These are phyloP conservation scores for Lucilia sericata DNA, from an alignment of 1,140 invertebrate genomes.

Conservation along the genomic window DNA sequence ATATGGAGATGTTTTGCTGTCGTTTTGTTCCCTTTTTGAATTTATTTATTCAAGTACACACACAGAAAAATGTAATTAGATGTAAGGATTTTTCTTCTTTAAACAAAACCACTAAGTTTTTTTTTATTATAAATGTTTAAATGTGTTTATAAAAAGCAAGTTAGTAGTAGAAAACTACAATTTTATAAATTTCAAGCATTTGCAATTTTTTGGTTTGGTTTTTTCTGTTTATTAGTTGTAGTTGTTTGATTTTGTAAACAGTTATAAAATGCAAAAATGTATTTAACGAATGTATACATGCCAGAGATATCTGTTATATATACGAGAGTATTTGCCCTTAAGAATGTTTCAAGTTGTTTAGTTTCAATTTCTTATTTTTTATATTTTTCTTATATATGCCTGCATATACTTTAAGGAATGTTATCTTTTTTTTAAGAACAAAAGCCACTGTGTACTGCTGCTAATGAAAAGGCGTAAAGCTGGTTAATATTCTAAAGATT, in stretches of 20 bases:
- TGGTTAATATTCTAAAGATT: no score
- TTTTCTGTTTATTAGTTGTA: neutral
- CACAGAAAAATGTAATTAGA: neutral
- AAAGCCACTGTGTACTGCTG: no score
- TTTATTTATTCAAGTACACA: neutral
- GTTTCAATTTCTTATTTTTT: neutral
- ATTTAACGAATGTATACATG: neutral
- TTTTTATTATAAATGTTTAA: no score
- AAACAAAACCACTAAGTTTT: neutral
- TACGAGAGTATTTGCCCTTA: neutral
- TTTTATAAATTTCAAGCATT: neutral
- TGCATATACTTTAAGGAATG: neutral
- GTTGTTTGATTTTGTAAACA: neutral
- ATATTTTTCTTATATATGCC: neutral
- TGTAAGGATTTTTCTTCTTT: neutral
- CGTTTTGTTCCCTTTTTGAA: neutral
- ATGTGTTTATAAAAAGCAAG: no score
- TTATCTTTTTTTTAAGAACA: no score
- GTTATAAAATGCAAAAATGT: neutral
- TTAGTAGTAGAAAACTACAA: no score
- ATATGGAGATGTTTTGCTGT: neutral
- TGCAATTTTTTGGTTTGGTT: neutral
- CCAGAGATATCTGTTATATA: neutral
- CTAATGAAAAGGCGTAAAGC: no score
- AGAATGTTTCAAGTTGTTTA: constrained; percentile 8